Evolutionary conservation across 2,888 invertebrate genomes (phyloP).

Genomic region (Morinoia aosen): DNA sequence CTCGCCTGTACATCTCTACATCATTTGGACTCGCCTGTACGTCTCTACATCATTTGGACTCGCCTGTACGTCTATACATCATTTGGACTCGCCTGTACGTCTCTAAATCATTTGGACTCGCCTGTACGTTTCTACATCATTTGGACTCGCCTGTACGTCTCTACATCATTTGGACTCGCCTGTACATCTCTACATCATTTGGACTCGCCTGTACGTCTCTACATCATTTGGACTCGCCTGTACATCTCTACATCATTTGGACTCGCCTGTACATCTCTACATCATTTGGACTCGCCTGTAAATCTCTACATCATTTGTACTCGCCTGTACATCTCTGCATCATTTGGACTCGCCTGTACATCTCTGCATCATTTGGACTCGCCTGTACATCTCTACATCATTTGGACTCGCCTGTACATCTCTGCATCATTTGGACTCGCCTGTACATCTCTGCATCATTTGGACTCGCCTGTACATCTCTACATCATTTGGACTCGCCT

Average conservation of each 20-base stretch:
- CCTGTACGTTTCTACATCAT: background rate
- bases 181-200: background rate
- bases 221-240: background rate
- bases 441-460: too few species aligned
- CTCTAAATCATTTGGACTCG: background rate
- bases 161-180: background rate
- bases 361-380: background rate
- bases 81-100: background rate
- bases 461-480: background rate
- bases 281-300: background rate
- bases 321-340: too few species aligned
- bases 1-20: background rate
- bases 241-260: background rate
- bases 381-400: background rate
- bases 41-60: background rate
- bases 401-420: background rate
- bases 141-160: background rate
- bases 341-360: too few species aligned
- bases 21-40: background rate
- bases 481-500: background rate
- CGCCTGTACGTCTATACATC: background rate
- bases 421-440: background rate
- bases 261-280: background rate
- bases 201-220: background rate
- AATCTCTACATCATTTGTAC: background rate